Conservation (phyloP, 2,797 vertebrate genomes). For the Oryzias sinensis region DNA sequence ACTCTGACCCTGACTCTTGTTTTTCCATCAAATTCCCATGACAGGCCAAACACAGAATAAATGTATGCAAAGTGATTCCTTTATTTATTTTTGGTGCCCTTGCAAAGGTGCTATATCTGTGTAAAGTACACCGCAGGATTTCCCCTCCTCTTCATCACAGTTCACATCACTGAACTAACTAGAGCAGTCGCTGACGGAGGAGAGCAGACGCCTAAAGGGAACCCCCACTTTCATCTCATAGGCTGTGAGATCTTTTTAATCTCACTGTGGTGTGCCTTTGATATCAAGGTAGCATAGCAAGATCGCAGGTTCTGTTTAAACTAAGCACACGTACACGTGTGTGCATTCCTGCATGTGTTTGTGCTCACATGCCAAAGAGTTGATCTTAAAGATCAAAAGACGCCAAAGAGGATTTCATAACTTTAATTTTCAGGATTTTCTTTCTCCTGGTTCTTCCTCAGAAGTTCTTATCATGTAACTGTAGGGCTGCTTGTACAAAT, state of each 20-base stretch:
- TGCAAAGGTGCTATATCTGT: slow-evolving; percentile 24
- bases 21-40: slow-evolving; percentile 11
- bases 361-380: slow-evolving; percentile 17
- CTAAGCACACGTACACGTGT: slow-evolving; percentile 22
- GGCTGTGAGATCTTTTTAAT: slow-evolving; percentile 53
- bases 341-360: slow-evolving; percentile 14
- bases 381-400: no score
- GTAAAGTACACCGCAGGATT: slow-evolving; percentile 19
- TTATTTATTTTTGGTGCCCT: slow-evolving; percentile 3
- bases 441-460: slow-evolving; percentile 40
- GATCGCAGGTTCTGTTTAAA: slow-evolving; percentile 41
- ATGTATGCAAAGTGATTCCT: slow-evolving; percentile 13
- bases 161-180: slow-evolving; percentile 9
- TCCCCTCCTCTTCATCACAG: slow-evolving; percentile 2
- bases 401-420: slow-evolving; percentile 26
- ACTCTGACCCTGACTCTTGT: background rate
- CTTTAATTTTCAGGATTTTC: slow-evolving; percentile 29
- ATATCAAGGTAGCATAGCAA: slow-evolving; percentile 41
- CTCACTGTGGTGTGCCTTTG: slow-evolving; percentile 31
- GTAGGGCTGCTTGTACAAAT: slow-evolving; percentile 37
- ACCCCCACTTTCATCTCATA: slow-evolving; percentile 55
- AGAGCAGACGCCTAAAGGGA: slow-evolving; percentile 40
- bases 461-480: slow-evolving; percentile 38
- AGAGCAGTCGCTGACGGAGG: slow-evolving; percentile 1
- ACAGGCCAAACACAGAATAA: slow-evolving; percentile 16